phyloP scores from a whole-genome alignment of 2,113 vertebrate species.

The Zosterops borbonicus region DNA sequence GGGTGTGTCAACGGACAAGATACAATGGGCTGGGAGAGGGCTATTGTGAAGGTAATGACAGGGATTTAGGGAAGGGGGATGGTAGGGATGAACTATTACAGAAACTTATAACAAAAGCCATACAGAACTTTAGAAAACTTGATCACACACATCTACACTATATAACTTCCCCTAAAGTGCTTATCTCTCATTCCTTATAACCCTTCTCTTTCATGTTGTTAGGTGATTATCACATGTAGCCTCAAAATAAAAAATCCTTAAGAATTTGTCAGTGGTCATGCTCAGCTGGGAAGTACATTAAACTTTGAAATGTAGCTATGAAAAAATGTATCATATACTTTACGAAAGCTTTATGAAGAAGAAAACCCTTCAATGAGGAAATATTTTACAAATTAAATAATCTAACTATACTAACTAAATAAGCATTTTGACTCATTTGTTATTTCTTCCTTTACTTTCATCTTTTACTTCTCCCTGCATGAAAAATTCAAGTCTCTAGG shows the following conservation, averaged over 20 bases:
- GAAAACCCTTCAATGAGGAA: background rate
- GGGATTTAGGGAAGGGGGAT: too few species aligned
- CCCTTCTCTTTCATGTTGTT: background rate
- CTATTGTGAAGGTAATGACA: too few species aligned
- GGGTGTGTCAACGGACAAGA: too few species aligned
- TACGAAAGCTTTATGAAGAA: background rate
- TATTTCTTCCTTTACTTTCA: background rate
- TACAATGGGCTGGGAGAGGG: too few species aligned
- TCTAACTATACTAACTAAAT: background rate
- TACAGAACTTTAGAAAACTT: too few species aligned
- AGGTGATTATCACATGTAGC: background rate
- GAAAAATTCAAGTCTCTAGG: background rate
- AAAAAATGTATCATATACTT: background rate
- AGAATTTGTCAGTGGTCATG: background rate
- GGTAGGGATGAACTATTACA: too few species aligned
- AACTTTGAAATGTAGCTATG: background rate
- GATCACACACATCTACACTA: too few species aligned
- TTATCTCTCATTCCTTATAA: background rate
- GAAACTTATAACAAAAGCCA: too few species aligned
- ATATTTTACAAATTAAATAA: background rate
- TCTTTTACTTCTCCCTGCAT: background rate
- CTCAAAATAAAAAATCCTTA: background rate
- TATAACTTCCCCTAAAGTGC: background rate
- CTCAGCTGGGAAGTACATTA: background rate
- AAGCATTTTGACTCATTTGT: background rate